Base-by-base conservation (phyloP, 2,888 invertebrate genomes). In the Aspidapion aeneum region DNA sequence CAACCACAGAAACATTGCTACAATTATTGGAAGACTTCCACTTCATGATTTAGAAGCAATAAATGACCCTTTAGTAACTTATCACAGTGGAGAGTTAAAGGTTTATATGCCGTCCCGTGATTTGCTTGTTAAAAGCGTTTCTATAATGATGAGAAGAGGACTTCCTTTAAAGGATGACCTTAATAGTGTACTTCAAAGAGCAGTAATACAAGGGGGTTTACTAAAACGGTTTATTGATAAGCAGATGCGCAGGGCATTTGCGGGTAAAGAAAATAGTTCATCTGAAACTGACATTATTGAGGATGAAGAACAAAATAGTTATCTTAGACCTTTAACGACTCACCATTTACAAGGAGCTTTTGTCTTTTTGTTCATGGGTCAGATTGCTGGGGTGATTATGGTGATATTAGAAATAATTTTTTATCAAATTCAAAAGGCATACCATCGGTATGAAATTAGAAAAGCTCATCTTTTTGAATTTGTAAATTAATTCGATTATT, bases 91-190 rank as follows among this genome's bases (percentile, higher is more conserved):
- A 1, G 18, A 60, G 48, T 65, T 71, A 0, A 73, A 71, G 60
- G 50, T 75, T 18, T 74, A 62, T 50, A 63, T 74, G 1, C 62
- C 70, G 3, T 59, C 68, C 0, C 61, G 70, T 0, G 80, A 82
- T 61, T 79, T 83, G 12, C 84, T 86, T 66, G 77, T 81, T 0
- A 84, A 85, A 18, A 81, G 84, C 1, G 71, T 86, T 57, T 84
- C 85, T 70, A 82, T 86, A 71, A 80, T 87, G 1, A 79, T 83
- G 65, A 70, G 79, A 50, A 79, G 74, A 69, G 87, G 87, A 1
- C 86, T 84, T 65, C 84, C 86, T 0, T 82, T 84, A 57, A 76
- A 84, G 64, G 69, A 73, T 2, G 76, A 78, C 35, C 81, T 87
- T 71, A 83, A 86, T 3, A 68, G 69, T 18, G 78, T 81, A 1